Evolutionary conservation across 2,888 invertebrate genomes (phyloP).

Genomic region (Zaprionus obscuricornis): DNA sequence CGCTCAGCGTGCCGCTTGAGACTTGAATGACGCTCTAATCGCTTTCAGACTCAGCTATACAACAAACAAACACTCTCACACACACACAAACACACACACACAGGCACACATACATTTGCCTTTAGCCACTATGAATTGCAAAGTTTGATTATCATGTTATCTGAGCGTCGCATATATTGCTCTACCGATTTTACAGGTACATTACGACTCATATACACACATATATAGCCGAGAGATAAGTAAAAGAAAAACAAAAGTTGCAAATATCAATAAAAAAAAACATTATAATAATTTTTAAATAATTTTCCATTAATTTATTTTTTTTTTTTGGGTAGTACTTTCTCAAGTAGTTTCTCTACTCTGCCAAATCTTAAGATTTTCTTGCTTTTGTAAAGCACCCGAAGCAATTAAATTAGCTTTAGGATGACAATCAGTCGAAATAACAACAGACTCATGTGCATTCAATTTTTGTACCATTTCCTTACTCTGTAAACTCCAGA

Average conservation of each 20-base stretch:
- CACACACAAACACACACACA: background rate
- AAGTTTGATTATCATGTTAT: slow-evolving; percentile 46
- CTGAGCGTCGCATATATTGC: slow-evolving; percentile 2
- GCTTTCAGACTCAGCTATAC: slow-evolving; percentile 92
- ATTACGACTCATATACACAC: background rate
- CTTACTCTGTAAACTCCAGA: slow-evolving; percentile 99
- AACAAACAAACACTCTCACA: slow-evolving; percentile 4
- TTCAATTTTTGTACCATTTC: slow-evolving; percentile 98
- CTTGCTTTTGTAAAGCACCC: slow-evolving; percentile 98
- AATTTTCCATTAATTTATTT: background rate
- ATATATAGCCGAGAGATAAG: slow-evolving; percentile 23
- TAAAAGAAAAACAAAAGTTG: background rate
- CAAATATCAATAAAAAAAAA: slow-evolving; percentile 4
- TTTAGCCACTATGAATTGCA: slow-evolving; percentile 45
- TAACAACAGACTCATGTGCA: slow-evolving; percentile 96
- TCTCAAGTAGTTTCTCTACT: slow-evolving; percentile 93
- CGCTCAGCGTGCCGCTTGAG: slow-evolving; percentile 91
- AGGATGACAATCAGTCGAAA: slow-evolving; percentile 99
- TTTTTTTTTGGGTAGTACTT: slow-evolving; percentile 10
- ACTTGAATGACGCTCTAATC: slow-evolving; percentile 99
- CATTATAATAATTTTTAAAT: background rate
- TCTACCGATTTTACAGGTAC: slow-evolving; percentile 17
- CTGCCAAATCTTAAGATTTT: slow-evolving; percentile 99
- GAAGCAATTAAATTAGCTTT: slow-evolving; percentile 99
- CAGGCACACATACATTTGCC: background rate